A percentile compares a stretch with the other conserved stretches of the same genome.
Conservation (phyloP, 1,140 invertebrate genomes). For the Zaprionus nigranus region DNA sequence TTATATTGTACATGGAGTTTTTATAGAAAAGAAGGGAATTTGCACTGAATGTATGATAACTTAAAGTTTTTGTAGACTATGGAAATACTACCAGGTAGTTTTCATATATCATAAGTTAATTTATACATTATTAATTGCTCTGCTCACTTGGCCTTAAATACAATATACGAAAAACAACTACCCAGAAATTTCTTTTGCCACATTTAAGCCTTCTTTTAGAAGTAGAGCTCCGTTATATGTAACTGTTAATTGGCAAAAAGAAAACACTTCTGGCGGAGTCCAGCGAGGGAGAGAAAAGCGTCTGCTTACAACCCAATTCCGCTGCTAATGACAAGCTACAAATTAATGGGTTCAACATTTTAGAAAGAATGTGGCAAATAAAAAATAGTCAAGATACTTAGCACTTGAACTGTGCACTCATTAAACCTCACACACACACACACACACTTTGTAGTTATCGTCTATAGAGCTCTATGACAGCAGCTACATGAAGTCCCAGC, state of each 20-base stretch:
- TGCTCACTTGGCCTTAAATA: neutral
- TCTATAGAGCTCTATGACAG: slow-evolving; percentile 42
- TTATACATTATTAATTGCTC: neutral
- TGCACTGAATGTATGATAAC: no score
- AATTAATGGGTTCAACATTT: slow-evolving; percentile 76
- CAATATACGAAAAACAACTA: neutral
- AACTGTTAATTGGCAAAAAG: slow-evolving; percentile 36
- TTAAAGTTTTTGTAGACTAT: no score
- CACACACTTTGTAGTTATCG: slow-evolving; percentile 17
- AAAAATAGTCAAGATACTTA: slow-evolving; percentile 79
- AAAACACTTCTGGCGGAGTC: slow-evolving; percentile 17
- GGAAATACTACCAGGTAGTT: no score
- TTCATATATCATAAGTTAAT: neutral
- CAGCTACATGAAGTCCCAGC: slow-evolving; percentile 58
- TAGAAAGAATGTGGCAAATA: slow-evolving; percentile 73
- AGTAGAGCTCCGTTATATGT: slow-evolving; percentile 14
- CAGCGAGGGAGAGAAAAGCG: slow-evolving; percentile 31
- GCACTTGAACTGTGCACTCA: slow-evolving; percentile 78
- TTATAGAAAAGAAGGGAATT: neutral
- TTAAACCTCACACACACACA: slow-evolving; percentile 51
- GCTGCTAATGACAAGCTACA: slow-evolving; percentile 53
- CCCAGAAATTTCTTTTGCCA: neutral
- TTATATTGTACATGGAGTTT: neutral
- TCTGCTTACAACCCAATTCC: slow-evolving; percentile 57
- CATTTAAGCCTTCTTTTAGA: neutral